These are phyloP conservation scores for Drosophila lini DNA, from an alignment of 1,140 invertebrate species.

Conservation along the genomic window DNA sequence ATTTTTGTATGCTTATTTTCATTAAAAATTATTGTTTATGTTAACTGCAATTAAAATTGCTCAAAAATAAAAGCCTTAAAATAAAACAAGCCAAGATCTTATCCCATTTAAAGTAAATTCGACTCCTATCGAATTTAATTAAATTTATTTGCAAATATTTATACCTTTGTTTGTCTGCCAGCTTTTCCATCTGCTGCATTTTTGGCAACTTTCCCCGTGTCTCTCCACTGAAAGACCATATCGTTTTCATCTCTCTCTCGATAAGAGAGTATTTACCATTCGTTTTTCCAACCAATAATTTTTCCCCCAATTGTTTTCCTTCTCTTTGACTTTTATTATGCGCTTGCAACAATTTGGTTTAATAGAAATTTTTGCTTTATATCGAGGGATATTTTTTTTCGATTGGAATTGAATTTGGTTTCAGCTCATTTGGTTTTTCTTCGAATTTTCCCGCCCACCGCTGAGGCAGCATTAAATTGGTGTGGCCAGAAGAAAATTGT, in stretches of 20 bases:
- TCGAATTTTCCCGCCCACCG: constrained; percentile 4
- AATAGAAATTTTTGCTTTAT: constrained; percentile 68
- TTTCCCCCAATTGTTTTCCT: constrained; percentile 9
- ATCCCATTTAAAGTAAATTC: not conserved
- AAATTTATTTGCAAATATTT: not conserved
- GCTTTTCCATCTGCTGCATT: not conserved
- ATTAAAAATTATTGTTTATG: too few species aligned
- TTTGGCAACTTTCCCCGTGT: constrained; percentile 9
- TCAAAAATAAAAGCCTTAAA: not conserved
- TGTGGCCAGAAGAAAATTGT: constrained; percentile 63
- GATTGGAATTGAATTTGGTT: constrained; percentile 63
- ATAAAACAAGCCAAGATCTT: not conserved
- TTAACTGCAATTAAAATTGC: not conserved
- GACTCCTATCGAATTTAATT: not conserved
- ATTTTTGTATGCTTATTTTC: not conserved
- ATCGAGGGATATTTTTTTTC: constrained; percentile 31
- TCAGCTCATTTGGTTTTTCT: constrained; percentile 17
- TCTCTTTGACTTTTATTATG: constrained; percentile 44
- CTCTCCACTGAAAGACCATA: not conserved
- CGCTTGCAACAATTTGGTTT: constrained; percentile 60
- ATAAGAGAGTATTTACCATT: constrained; percentile 18
- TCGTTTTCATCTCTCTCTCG: not conserved
- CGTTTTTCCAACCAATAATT: constrained; percentile 8
- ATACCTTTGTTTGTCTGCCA: constrained; percentile 9
- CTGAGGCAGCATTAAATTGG: constrained; percentile 56